Percentiles rank a stretch among this genome's conserved stretches.
Conservation (phyloP, 2,113 vertebrate genomes). For the Choloepus hoffmanni region DNA sequence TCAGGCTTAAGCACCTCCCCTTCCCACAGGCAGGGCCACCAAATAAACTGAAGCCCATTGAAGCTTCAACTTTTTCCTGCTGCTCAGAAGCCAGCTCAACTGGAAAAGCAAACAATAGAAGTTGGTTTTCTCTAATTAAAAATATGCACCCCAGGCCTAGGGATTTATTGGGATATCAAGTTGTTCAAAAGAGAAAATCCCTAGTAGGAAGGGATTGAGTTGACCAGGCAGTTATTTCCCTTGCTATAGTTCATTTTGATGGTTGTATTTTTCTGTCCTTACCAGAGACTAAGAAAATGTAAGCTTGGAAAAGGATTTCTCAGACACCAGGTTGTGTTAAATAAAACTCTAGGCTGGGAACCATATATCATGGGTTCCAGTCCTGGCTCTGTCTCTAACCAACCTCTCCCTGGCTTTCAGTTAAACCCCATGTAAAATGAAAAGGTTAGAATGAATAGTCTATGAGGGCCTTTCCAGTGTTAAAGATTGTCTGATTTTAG, state of each 20-base stretch:
- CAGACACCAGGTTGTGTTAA: constrained; percentile 14
- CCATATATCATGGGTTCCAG: constrained; percentile 20
- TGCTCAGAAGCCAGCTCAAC: constrained; percentile 53
- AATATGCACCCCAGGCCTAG: neutral
- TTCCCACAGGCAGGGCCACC: neutral
- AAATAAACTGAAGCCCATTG: constrained; percentile 59
- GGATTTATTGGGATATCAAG: constrained; percentile 52
- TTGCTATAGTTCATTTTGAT: constrained; percentile 32
- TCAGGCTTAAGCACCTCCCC: neutral
- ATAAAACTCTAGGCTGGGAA: constrained; percentile 29
- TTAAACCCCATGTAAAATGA: constrained; percentile 40
- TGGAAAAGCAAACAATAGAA: constrained; percentile 72
- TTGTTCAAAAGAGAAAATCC: constrained; percentile 50
- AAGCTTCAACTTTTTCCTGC: constrained; percentile 70
- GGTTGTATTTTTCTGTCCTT: constrained; percentile 37
- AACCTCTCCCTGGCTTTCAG: neutral
- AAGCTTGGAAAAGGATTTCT: constrained; percentile 13
- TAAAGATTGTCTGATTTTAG: constrained; percentile 39
- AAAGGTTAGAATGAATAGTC: neutral
- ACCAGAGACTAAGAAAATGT: constrained; percentile 51
- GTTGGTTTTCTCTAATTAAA: constrained; percentile 73
- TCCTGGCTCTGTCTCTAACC: constrained; percentile 4
- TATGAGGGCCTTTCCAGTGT: constrained; percentile 27
- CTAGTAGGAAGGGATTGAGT: neutral
- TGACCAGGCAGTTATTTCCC: neutral